phyloP scores from a whole-genome alignment of 2,113 vertebrate genomes.

The Misgurnus mizolepis region DNA sequence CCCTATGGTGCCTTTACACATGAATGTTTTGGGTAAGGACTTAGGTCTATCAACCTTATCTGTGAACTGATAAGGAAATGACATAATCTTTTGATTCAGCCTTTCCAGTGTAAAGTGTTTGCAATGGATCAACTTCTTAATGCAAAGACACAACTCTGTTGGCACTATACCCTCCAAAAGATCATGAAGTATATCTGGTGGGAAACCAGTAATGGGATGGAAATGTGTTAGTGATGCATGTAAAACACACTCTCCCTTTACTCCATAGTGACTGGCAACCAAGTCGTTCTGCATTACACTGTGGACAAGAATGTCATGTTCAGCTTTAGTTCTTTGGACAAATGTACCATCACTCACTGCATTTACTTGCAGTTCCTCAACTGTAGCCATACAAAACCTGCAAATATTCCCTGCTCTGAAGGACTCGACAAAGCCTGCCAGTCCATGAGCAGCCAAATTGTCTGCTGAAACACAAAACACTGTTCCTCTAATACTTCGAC shows the following conservation, averaged over 20 bases:
- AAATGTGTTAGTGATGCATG: constrained; percentile 10
- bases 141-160: constrained; percentile 1
- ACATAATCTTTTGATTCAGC: constrained; percentile 9
- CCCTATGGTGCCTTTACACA: constrained; percentile 13
- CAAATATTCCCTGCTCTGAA: constrained; percentile 15
- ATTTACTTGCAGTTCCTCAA: constrained; percentile 9
- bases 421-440: constrained; percentile 10
- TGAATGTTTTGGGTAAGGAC: constrained; percentile 7
- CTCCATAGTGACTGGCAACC: not conserved
- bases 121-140: not conserved
- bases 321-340: constrained; percentile 19
- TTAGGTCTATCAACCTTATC: not conserved
- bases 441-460: constrained; percentile 6
- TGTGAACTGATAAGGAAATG: not conserved
- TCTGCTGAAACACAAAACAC: constrained; percentile 3
- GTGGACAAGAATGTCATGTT: constrained; percentile 16
- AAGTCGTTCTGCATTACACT: constrained; percentile 12
- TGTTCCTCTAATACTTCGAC: not conserved
- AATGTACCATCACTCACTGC: constrained; percentile 6
- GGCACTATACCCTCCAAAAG: constrained; percentile 4
- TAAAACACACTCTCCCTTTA: constrained; percentile 1
- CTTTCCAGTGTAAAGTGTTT: constrained; percentile 8
- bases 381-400: constrained; percentile 19
- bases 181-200: constrained; percentile 2
- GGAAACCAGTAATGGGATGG: constrained; percentile 8